Evolutionary conservation across 2,113 vertebrate genomes (phyloP).

Genomic region (Sebastes schlegelii): DNA sequence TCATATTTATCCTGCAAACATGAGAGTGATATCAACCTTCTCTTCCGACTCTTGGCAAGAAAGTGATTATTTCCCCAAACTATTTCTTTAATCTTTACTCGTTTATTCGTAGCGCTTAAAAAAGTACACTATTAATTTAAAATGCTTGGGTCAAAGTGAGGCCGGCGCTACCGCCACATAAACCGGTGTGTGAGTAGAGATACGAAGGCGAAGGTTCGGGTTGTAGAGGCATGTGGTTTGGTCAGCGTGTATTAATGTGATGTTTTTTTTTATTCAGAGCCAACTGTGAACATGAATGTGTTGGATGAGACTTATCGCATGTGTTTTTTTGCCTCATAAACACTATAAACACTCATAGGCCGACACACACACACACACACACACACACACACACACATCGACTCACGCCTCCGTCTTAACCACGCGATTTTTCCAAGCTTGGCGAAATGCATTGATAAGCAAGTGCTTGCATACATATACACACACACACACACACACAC

Average conservation of each 20-base stretch:
- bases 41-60: constrained; percentile 1
- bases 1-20: neutral
- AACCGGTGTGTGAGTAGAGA: constrained; percentile 1
- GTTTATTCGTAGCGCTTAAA: neutral
- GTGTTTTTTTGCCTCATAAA: constrained; percentile 51
- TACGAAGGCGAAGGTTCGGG: neutral
- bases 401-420: constrained; percentile 57
- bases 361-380: constrained; percentile 30
- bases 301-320: constrained; percentile 46
- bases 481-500: constrained; percentile 44
- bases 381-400: constrained; percentile 40
- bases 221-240: constrained; percentile 36
- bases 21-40: neutral
- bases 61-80: neutral
- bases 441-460: constrained; percentile 77
- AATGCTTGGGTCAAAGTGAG: constrained; percentile 10
- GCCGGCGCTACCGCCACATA: neutral
- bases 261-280: constrained; percentile 26
- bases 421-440: constrained; percentile 62
- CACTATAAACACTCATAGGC: constrained; percentile 46
- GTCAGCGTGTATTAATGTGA: constrained; percentile 46
- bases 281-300: constrained; percentile 29
- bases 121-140: neutral
- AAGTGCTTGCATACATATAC: constrained; percentile 38
- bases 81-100: neutral